These are phyloP conservation scores for Recurvirostra avosetta DNA, from an alignment of 2,113 vertebrate species.

Conservation along the genomic window DNA sequence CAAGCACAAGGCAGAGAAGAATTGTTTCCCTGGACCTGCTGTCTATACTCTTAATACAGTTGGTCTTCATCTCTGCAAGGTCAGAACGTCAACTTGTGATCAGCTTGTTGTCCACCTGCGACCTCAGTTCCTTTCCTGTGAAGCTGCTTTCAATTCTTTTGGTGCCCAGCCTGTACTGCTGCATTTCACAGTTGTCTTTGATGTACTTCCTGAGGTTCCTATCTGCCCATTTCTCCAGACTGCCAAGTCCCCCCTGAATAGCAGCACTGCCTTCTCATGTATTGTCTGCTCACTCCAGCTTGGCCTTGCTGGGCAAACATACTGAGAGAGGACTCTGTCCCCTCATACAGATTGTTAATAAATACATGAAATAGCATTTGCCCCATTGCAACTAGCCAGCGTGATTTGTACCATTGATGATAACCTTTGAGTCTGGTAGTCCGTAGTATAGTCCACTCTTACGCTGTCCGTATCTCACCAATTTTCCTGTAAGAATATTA, in stretches of 20 bases:
- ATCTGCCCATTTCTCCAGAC: not conserved
- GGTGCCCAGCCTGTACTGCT: not conserved
- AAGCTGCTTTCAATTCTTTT: not conserved
- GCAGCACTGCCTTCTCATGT: not conserved
- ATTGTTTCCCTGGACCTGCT: not conserved
- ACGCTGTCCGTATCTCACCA: accelerated
- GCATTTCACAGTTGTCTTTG: not conserved
- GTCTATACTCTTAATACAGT: not conserved
- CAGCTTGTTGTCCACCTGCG: not conserved
- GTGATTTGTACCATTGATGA: not conserved
- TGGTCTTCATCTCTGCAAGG: not conserved
- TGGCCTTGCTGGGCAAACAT: not conserved
- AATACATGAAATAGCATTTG: not conserved
- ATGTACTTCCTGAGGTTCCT: not conserved
- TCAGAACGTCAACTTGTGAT: not conserved
- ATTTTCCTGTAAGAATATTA: not conserved
- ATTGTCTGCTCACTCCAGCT: not conserved
- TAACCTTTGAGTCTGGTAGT: not conserved
- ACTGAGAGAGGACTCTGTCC: not conserved
- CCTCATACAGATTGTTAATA: not conserved
- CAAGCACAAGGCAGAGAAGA: not conserved
- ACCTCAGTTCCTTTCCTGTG: not conserved
- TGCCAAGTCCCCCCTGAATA: not conserved
- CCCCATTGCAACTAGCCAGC: not conserved
- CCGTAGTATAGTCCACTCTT: not conserved